A percentile compares a stretch with the other conserved stretches of the same genome.
phyloP scores from a whole-genome alignment of 2,797 vertebrate species.

The Myotis planiceps region DNA sequence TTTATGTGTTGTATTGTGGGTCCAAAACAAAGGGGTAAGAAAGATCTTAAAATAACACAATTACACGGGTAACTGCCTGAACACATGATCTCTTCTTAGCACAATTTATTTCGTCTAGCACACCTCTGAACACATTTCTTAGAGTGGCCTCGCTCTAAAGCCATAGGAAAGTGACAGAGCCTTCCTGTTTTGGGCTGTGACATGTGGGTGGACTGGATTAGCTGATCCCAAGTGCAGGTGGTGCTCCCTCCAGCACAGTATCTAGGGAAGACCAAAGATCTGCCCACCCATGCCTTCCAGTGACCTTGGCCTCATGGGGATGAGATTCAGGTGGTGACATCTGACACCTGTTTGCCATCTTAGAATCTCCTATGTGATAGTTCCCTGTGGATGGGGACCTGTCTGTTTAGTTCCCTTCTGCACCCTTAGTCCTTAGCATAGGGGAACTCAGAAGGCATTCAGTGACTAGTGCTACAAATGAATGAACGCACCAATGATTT shows the following conservation, averaged over 20 bases:
- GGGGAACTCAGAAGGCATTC: neutral
- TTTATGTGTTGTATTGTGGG: neutral
- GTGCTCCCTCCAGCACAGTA: rapidly evolving
- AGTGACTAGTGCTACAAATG: neutral
- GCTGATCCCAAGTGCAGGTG: rapidly evolving
- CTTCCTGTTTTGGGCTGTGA: neutral
- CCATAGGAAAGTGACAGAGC: neutral
- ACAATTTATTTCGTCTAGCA: neutral
- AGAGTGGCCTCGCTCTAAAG: neutral
- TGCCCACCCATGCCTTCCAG: rapidly evolving
- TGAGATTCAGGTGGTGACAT: neutral
- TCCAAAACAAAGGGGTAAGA: neutral
- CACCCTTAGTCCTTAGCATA: neutral
- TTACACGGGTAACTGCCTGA: neutral
- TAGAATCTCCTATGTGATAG: neutral
- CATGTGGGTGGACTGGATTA: rapidly evolving
- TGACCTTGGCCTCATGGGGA: neutral
- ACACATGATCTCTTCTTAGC: neutral
- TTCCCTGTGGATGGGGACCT: neutral
- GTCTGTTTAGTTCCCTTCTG: neutral
- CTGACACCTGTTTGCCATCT: neutral
- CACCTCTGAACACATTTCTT: neutral
- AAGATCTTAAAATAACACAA: neutral
- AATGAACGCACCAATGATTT: neutral
- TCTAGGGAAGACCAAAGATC: neutral